These are phyloP conservation scores for Pitangus sulphuratus DNA, from an alignment of 2,797 vertebrate species.

Conservation along the genomic window DNA sequence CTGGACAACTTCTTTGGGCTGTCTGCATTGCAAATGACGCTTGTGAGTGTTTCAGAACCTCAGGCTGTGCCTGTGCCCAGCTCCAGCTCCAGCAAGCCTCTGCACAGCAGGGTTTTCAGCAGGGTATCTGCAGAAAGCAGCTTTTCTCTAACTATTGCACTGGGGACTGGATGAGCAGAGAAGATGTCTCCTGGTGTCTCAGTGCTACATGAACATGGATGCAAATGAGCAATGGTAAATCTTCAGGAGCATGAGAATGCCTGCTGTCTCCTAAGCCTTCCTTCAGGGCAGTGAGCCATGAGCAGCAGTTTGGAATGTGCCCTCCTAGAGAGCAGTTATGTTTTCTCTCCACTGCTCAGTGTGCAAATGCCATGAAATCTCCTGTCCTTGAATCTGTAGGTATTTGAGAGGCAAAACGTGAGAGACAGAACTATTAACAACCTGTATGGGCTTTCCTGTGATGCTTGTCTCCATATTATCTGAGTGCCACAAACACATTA, in stretches of 20 bases:
- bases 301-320: background rate
- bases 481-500: background rate
- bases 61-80: background rate
- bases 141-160: background rate
- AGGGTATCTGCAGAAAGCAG: background rate
- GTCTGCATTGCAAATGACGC: background rate
- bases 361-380: background rate
- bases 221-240: background rate
- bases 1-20: background rate
- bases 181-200: background rate
- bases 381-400: background rate
- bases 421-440: background rate
- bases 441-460: background rate
- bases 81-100: background rate
- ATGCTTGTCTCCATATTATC: background rate
- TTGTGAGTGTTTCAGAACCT: background rate
- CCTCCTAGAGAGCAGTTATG: background rate
- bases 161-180: background rate
- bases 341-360: background rate
- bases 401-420: background rate
- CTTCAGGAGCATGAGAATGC: background rate
- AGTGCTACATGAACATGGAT: accelerated
- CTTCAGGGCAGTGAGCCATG: background rate
- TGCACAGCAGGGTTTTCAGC: background rate
- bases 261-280: background rate